Conservation (phyloP, 2,113 vertebrate genomes). For the Bagarius yarrelli region DNA sequence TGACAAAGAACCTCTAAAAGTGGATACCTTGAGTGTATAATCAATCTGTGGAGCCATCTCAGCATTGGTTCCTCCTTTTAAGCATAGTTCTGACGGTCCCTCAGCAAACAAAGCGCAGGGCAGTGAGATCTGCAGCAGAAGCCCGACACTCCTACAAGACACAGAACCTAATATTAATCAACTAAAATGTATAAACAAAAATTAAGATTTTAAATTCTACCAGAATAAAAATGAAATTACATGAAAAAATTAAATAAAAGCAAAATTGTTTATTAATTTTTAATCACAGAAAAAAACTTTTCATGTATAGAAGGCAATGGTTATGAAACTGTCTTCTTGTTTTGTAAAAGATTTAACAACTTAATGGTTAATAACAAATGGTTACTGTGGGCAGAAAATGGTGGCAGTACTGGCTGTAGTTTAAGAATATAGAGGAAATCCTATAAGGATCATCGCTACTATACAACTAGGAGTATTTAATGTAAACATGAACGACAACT, state of each 20-base stretch:
- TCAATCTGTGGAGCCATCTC: constrained; percentile 99
- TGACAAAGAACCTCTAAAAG: neutral
- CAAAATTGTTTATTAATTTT: neutral
- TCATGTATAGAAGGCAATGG: too few species aligned
- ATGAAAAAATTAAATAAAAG: neutral
- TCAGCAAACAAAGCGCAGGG: constrained; percentile 88
- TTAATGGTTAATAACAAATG: neutral
- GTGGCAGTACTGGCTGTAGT: neutral
- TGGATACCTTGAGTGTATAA: constrained; percentile 82
- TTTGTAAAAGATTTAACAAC: neutral
- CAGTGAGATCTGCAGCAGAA: constrained; percentile 89
- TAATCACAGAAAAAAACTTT: too few species aligned
- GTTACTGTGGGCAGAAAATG: neutral
- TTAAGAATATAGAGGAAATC: neutral
- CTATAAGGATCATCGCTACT: neutral
- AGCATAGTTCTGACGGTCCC: constrained; percentile 78
- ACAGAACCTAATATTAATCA: neutral
- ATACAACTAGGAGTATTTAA: neutral
- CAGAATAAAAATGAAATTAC: neutral
- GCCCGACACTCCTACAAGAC: constrained; percentile 85
- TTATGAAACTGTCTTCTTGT: too few species aligned
- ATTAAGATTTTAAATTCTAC: too few species aligned
- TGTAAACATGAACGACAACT: neutral
- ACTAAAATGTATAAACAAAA: neutral
- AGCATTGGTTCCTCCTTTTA: constrained; percentile 95